A percentile compares a stretch with the other conserved stretches of the same genome.
Conservation (phyloP, 2,888 invertebrate genomes). For the Octodonta nipae region DNA sequence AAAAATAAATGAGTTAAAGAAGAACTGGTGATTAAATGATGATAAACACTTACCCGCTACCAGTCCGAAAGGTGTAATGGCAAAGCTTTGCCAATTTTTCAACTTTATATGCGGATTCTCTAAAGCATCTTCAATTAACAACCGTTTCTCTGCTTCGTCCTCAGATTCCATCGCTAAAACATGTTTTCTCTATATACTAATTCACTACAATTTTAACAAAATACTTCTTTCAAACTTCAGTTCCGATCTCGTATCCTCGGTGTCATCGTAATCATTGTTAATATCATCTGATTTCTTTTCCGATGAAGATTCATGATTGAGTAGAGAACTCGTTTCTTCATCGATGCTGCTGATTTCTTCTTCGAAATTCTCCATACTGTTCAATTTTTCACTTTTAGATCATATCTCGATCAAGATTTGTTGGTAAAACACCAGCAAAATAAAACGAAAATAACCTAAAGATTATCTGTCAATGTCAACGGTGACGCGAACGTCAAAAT, state of each 20-base stretch:
- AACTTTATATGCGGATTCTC: conserved; percentile 37
- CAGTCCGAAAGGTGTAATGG: conserved; percentile 52
- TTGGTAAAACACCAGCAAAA: no score
- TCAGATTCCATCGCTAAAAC: conserved; percentile 44
- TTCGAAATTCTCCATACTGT: conserved; percentile 26
- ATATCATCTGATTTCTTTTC: conserved; percentile 17
- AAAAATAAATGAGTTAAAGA: no score
- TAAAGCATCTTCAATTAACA: conserved; percentile 46
- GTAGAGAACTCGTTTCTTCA: conserved; percentile 23
- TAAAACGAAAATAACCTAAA: no score
- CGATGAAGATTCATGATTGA: conserved; percentile 19
- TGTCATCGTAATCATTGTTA: conserved; percentile 19
- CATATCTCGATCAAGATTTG: no score
- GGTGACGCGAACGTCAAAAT: no score
- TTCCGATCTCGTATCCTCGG: conserved; percentile 38
- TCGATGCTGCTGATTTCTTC: conserved; percentile 25
- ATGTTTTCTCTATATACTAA: conserved; percentile 7
- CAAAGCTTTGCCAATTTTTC: conserved; percentile 47
- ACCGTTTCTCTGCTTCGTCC: conserved; percentile 47
- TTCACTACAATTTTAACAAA: background rate
- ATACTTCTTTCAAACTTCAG: conserved; percentile 58
- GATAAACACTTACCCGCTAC: conserved; percentile 53
- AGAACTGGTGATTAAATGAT: no score
- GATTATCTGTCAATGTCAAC: no score
- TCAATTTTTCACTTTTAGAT: no score